Base-by-base conservation (phyloP, 1,140 invertebrate species). In the Mya arenaria region DNA sequence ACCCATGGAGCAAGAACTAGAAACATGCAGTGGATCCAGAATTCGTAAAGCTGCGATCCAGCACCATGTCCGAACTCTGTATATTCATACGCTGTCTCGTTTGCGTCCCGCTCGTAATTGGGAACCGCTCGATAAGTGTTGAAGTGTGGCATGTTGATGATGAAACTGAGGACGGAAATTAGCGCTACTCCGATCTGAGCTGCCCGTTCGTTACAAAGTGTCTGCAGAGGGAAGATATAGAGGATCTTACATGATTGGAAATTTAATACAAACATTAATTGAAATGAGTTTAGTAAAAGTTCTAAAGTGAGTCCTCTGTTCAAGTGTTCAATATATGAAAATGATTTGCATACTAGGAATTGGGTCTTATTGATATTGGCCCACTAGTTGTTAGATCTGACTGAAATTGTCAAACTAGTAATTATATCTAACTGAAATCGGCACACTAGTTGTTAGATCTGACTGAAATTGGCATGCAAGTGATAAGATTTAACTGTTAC, bases 11-110 rank as follows among this genome's bases (percentile, higher is more conserved):
- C 65, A n/a, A 88, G 85, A 0, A 86, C 83, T 0, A 88, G 72
- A 41, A 86, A 84, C 82, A 88, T 88, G 58, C 87, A 88, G 55
- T 88, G 87, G 25, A 88, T 79, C 87, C 87, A 86, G 73, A 86
- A 88, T 72, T 88, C 87, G 75, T 86, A 88, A 13, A 73, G 34
- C 65, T 69, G 23, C 23, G 79, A 79, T 6, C 78, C 77, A 0
- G 48, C 56, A 1, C 85, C 82, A 28, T 56, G 48, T 15, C 84
- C 83, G 71, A 84, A 88, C 5, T 81, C 85, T 28, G 85, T 84
- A 32, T 39, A 56, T 15, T 39, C 28, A 41, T 74, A 84, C 23
- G 85, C 66, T 28, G 55, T 25, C 28, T 72, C 75, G 4, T 63
- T 58, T 25, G 66, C 44, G 17, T 39, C 60, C 8, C 55, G 48